Base-by-base conservation (phyloP, 2,888 invertebrate genomes). In the Macrosoma leucophasiata region DNA sequence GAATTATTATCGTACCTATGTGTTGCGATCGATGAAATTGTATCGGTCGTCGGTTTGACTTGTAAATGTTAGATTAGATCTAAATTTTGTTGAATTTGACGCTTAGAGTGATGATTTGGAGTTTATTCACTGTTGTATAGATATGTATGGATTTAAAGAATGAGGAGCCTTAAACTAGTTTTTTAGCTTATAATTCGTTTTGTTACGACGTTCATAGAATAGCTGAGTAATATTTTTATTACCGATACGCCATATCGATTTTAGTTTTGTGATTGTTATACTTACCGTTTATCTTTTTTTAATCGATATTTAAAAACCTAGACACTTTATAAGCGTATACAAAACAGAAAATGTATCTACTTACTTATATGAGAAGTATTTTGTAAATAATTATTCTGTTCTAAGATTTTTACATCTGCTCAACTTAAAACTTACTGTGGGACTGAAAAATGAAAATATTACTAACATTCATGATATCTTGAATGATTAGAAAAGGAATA, bases 381-480 rank as follows among this genome's bases (percentile, higher is more conserved):
- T 76, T 82, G 76, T 81, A 82, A 73, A 78, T 78, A 73, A 66
- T 65, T 69, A 67, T 76, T 78, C 68, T 68, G 76, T 76, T 79
- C 62, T 79, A 79, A 79, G 75, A 66, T 70, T 70, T 57, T 70
- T 69, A 78, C 63, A 72, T 79, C 79, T 82, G 84, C 82, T 84
- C 84, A 82, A 82, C 72, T 77, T 74, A 67, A 73, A 74, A 69
- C 67, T 75, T 71, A 69, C 62, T 59, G 69, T 70, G 72, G 69
- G 72, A 74, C 73, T 75, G 72, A 72, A 58, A n/a, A 44, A 53
- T 51, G 52, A 48, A 52, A 44, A 49, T 47, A 41, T 50, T 43
- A 40, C 39, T 44, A 41, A 43, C 50, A 48, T 56, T 52, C 52
- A 45, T 52, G 49, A 37, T 47, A 51, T 51, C 47, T 52, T 48